Evolutionary conservation across 2,797 vertebrate genomes (phyloP), one percentile per base, ranked within the genome.

Genomic region (Manis javanica): DNA sequence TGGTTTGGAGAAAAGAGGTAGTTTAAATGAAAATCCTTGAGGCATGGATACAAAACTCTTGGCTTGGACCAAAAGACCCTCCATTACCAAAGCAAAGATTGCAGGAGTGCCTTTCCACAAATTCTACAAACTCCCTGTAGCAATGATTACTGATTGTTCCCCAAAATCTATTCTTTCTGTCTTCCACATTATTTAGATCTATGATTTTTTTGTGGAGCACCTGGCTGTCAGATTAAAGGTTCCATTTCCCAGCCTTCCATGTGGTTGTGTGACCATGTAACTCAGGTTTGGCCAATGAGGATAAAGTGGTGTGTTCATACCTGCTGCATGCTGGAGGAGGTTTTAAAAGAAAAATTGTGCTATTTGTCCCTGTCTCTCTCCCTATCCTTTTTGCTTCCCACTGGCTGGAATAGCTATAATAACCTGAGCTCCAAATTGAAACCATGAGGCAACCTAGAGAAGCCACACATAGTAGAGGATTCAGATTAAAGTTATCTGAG

Each of bases 61-160:
- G 69, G 55, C 49, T 51, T 86, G 64, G 15, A 46, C 19, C 72
- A 46, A 74, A 90, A 91, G 53, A 63, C 29, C 21, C 49, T 15
- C 39, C 34, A 3, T 88, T 69, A 82, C 24, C 93, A 90, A 82
- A 92, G 26, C 77, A 87, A 90, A 92, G 37, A 1, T 79, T n/a
- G 2, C 18, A 31, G 7, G 31, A 8, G 0, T 55, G 9, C 12
- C 34, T 82, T 74, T 69, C 15, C 81, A 66, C 55, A 11, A 46
- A 86, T 49, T 83, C 68, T 61, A 24, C 5, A 57, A 57, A 83
- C 49, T n/a, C 14, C 46, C 26, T 31, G 46, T 21, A 63, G 59
- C 5, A 18, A 46, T 66, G 26, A 53, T n/a, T 75, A 34, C 14
- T 19, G 72, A 63, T 46, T 68, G 9, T 66, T 5, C 5, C 37